These are phyloP conservation scores for Podarcis raffonei DNA, from an alignment of 2,113 vertebrate species.

Conservation along the genomic window DNA sequence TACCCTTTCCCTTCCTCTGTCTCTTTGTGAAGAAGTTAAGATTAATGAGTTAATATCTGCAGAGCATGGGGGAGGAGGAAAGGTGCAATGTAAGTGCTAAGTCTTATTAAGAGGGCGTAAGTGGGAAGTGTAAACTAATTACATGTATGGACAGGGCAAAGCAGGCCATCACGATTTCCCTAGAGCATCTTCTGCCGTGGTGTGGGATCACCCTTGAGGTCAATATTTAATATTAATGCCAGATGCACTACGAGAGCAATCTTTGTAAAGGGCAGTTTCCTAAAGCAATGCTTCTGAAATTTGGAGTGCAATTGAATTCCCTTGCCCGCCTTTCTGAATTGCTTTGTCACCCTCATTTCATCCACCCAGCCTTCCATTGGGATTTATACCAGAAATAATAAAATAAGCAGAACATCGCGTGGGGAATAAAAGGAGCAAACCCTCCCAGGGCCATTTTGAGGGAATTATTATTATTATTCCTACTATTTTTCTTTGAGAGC, in stretches of 20 bases:
- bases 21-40: not conserved
- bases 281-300: not conserved
- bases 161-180: not conserved
- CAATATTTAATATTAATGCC: not conserved
- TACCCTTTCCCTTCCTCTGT: not conserved
- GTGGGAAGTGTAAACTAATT: not conserved
- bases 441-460: not conserved
- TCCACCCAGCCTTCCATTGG: not conserved
- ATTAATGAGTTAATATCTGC: not conserved
- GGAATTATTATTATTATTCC: not conserved
- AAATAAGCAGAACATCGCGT: not conserved
- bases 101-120: not conserved
- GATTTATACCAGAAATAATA: not conserved
- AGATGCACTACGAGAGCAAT: rapidly evolving
- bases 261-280: not conserved
- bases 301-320: not conserved
- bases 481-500: not conserved
- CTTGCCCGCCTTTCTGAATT: not conserved
- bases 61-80: not conserved
- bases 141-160: not conserved
- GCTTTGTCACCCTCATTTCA: not conserved
- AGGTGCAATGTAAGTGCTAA: not conserved
- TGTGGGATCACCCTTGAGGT: not conserved
- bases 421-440: rapidly evolving
- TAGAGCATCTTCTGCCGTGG: not conserved